Base-by-base conservation (phyloP, 2,113 vertebrate genomes). In the Embiotoca jacksoni region DNA sequence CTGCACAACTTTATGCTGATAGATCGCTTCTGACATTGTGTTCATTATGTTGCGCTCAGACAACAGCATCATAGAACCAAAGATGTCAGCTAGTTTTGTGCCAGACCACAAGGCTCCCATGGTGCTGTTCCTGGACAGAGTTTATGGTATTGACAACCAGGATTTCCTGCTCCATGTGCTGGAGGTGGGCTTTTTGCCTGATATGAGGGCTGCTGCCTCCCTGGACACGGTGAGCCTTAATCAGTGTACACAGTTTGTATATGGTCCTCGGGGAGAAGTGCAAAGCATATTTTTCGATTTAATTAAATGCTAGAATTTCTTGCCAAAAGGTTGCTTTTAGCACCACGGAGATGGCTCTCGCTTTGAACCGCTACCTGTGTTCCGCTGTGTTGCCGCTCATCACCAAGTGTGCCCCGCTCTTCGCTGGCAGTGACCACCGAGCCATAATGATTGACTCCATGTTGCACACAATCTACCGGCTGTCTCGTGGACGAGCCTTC, bases 391-490 rank as follows among this genome's bases (percentile, higher is more conserved):
- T 99, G 81, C 97, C 97, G 0, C 96, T 99, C 56, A 97, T 99
- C 91, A 99, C 97, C 73, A 99, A 99, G 88, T 98, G 97, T 2
- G 96, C 97, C 0, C 97, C 96, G 0, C 95, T 99, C 0, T 98
- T 99, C 14, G 96, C 97, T 1, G 96, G 97, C 52, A 97, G 96
- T 0, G 97, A 98, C 89, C 97, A 98, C 92, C 93, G 97, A 2
- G 97, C 97, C 86, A 97, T 98, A 87, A 98, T 98, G 97, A 97
- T 98, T 37, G 97, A 99, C 93, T 99, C 97, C 71, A 98, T 98
- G 97, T 93, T 99, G 61, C 97, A 99, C 91, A 98, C 97, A 1
- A 95, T 99, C 87, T 99, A 99, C 91, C 94, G 97, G 3, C 94
- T 99, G 31, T 98, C 97, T 11, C 95, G 97, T 1, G 97, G 97